Evolutionary conservation across 2,888 invertebrate genomes (phyloP).

Genomic region (Brachyptera putata): DNA sequence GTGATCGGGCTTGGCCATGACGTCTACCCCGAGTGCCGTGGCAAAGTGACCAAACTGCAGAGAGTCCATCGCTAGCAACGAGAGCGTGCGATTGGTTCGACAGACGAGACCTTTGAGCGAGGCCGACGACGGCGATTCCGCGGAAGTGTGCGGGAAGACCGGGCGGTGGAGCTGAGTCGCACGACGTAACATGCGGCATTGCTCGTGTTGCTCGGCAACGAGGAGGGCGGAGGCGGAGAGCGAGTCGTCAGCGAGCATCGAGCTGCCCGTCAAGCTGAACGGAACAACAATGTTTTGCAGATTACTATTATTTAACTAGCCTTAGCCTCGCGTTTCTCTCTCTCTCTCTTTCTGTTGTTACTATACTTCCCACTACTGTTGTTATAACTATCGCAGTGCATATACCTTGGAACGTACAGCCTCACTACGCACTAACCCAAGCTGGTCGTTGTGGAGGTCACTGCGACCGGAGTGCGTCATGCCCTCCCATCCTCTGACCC

Average conservation of each 20-base stretch:
- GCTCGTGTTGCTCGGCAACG: constrained; percentile 18
- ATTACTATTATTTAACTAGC: no score
- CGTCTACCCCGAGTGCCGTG: constrained; percentile 67
- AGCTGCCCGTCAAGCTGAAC: no score
- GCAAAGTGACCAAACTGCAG: constrained; percentile 68
- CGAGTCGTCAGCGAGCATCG: constrained; percentile 52
- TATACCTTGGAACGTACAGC: no score
- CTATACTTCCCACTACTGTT: no score
- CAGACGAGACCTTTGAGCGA: constrained; percentile 43
- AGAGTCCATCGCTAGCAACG: constrained; percentile 69
- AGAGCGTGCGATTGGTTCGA: constrained; percentile 54
- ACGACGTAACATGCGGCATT: constrained; percentile 40
- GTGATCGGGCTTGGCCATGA: constrained; percentile 54
- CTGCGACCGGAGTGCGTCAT: no score
- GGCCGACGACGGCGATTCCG: constrained; percentile 38
- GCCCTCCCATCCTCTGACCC: no score
- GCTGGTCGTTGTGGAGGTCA: no score
- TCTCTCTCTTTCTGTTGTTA: no score
- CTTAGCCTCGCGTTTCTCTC: no score
- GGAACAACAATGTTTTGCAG: no score
- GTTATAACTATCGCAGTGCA: no score
- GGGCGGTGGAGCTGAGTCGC: constrained; percentile 46
- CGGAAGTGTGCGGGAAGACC: constrained; percentile 38
- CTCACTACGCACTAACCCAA: no score
- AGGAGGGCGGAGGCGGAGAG: constrained; percentile 52